Conservation (phyloP, 1,140 invertebrate genomes). For the Meloidogyne chitwoodi region DNA sequence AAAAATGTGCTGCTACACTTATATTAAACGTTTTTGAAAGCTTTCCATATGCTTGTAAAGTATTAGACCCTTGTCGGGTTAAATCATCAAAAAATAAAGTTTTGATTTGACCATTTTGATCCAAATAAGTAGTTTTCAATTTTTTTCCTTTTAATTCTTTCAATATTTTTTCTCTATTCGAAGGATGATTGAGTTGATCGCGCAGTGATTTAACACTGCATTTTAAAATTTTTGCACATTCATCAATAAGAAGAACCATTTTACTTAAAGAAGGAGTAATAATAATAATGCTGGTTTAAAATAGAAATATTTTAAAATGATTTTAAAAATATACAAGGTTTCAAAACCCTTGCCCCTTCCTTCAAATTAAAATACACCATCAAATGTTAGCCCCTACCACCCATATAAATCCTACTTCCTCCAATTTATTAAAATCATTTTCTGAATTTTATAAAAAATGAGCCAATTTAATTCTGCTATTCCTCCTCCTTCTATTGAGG, state of each 20-base stretch:
- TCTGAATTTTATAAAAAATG: not conserved
- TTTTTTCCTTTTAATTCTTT: not conserved
- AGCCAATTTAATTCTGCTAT: not conserved
- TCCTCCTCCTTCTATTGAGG: not conserved
- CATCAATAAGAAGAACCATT: not conserved
- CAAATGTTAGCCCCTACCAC: not conserved
- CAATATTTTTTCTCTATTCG: not conserved
- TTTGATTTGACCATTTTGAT: not conserved
- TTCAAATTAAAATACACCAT: not conserved
- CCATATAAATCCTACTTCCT: not conserved
- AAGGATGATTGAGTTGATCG: not conserved
- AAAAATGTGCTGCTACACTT: not conserved
- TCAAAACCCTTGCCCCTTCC: not conserved
- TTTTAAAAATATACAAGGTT: not conserved
- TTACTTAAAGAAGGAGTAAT: not conserved
- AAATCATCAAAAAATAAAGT: not conserved
- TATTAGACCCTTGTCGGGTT: not conserved
- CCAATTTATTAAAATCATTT: not conserved
- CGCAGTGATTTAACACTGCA: not conserved
- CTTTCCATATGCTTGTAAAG: not conserved
- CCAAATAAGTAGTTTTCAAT: not conserved
- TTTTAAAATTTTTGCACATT: not conserved
- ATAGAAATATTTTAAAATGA: too few relatives aligned
- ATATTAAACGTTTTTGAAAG: not conserved
- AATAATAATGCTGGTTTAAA: too few relatives aligned